A percentile compares a stretch with the other conserved stretches of the same genome.
phyloP scores from a whole-genome alignment of 2,797 vertebrate species.

The Fratercula arctica region DNA sequence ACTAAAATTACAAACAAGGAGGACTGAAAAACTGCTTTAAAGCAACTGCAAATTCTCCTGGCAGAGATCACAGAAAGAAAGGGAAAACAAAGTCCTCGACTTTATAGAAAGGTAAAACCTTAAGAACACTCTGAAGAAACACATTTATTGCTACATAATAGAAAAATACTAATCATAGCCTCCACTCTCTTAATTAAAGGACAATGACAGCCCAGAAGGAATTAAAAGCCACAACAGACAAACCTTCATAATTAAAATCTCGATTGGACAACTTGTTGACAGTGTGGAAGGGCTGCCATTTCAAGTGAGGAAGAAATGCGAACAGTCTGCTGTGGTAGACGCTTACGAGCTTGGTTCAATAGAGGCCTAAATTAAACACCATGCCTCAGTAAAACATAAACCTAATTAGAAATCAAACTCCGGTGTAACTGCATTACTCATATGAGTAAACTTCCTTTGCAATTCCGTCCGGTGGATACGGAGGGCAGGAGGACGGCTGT shows the following conservation, averaged over 20 bases:
- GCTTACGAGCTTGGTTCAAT: background rate
- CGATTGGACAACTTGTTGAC: background rate
- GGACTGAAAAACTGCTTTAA: background rate
- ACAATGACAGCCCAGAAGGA: background rate
- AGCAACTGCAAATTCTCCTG: background rate
- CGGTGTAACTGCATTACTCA: fast-evolving
- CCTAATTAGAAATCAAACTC: background rate
- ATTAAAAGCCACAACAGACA: background rate
- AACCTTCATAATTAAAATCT: background rate
- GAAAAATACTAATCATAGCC: constrained; percentile 1
- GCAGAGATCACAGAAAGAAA: background rate
- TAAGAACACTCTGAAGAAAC: background rate
- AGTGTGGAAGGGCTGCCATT: background rate
- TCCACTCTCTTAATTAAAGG: background rate
- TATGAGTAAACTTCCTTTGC: background rate
- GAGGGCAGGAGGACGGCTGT: fast-evolving
- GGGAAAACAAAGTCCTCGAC: background rate
- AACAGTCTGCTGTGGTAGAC: background rate
- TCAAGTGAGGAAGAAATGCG: background rate
- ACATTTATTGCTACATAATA: background rate
- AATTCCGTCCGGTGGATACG: no score
- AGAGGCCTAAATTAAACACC: background rate
- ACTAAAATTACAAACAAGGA: background rate
- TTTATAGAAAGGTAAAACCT: background rate
- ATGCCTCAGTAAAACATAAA: background rate